phyloP scores from a whole-genome alignment of 2,888 invertebrate genomes.

The Taphrorychus bicolor region DNA sequence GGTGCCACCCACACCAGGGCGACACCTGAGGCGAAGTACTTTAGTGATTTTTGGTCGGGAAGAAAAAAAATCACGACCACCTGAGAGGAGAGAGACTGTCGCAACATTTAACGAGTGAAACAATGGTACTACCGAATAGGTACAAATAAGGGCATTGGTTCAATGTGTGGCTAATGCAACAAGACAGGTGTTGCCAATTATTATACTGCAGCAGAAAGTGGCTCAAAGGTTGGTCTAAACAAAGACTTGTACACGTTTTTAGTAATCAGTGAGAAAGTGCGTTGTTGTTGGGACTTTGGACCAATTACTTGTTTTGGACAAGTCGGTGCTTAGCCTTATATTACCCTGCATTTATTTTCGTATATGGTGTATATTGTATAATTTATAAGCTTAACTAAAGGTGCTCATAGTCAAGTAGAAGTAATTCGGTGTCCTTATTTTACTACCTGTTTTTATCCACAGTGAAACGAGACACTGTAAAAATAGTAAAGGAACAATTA shows the following conservation, averaged over 20 bases:
- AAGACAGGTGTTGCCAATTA: background rate
- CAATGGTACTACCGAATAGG: too few relatives aligned
- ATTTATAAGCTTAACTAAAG: too few relatives aligned
- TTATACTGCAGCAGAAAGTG: background rate
- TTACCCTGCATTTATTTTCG: too few relatives aligned
- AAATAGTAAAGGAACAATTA: too few relatives aligned
- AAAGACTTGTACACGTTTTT: background rate
- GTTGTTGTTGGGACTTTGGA: background rate
- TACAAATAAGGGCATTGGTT: background rate
- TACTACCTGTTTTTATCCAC: too few relatives aligned
- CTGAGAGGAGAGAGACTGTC: background rate
- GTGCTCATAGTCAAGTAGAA: too few relatives aligned
- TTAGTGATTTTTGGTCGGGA: background rate
- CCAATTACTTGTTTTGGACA: too few relatives aligned
- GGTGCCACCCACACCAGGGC: conserved; percentile 1
- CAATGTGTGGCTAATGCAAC: background rate
- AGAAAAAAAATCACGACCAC: background rate
- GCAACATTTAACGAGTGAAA: too few relatives aligned
- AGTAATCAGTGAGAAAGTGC: background rate
- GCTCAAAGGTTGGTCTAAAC: background rate
- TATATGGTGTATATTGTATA: too few relatives aligned
- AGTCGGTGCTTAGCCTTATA: too few relatives aligned
- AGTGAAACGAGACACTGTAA: too few relatives aligned
- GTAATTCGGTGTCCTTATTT: too few relatives aligned
- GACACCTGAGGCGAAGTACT: background rate